A percentile compares a stretch with the other conserved stretches of the same genome.
These are phyloP conservation scores for Hapalemur alaotrensis DNA, from an alignment of 2,797 vertebrate species.

Conservation along the genomic window DNA sequence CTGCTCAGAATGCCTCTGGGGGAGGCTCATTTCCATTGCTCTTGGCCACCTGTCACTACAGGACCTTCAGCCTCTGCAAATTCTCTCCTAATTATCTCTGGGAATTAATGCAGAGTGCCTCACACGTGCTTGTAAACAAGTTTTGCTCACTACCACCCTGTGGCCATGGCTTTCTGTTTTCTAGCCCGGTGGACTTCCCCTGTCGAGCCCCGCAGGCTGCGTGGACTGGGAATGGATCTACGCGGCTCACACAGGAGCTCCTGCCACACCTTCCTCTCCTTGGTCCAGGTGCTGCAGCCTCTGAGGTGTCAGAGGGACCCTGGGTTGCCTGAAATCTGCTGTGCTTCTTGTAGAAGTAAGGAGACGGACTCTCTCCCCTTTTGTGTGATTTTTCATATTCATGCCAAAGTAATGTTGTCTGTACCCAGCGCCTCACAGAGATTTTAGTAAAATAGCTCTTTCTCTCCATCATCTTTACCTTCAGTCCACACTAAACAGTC, in stretches of 20 bases:
- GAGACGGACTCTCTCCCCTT: not conserved
- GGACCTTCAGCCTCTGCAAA: not conserved
- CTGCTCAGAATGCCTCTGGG: not conserved
- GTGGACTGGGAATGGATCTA: not conserved
- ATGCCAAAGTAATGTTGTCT: not conserved
- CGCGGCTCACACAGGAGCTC: rapidly evolving
- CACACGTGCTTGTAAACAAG: not conserved
- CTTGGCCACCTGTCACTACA: not conserved
- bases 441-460: not conserved
- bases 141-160: not conserved
- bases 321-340: not conserved
- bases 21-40: not conserved
- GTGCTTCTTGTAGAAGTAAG: not conserved
- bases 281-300: rapidly evolving
- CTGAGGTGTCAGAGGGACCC: not conserved
- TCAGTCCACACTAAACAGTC: not conserved
- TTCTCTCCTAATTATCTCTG: not conserved
- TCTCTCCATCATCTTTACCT: not conserved
- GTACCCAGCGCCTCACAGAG: not conserved
- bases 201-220: not conserved
- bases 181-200: not conserved
- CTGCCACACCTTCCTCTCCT: not conserved
- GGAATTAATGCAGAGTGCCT: not conserved
- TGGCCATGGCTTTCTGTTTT: not conserved
- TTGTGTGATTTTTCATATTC: not conserved